phyloP scores from a whole-genome alignment of 2,113 vertebrate genomes.

The Spheniscus mendiculus region DNA sequence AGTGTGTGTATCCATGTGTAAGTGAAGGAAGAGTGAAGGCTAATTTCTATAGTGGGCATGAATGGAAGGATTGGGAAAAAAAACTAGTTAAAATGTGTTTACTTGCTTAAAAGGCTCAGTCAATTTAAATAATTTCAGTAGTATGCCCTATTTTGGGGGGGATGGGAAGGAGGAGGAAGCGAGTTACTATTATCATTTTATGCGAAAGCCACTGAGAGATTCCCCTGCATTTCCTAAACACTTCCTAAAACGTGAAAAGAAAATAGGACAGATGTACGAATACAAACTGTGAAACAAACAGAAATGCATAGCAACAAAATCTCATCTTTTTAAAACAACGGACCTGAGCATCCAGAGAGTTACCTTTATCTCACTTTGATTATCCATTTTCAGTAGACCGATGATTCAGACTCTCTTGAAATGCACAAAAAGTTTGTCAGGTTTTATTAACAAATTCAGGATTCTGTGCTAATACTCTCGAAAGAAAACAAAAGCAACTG shows the following conservation, averaged over 20 bases:
- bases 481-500: neutral
- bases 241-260: neutral
- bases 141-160: conserved; percentile 72
- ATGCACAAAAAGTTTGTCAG: neutral
- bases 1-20: conserved; percentile 99
- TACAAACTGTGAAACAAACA: conserved; percentile 19
- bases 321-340: conserved; percentile 35
- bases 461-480: neutral
- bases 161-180: conserved; percentile 53
- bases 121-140: conserved; percentile 88
- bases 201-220: conserved; percentile 52
- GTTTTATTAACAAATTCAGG: neutral
- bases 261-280: neutral
- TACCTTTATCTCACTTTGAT: conserved; percentile 45
- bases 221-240: conserved; percentile 34
- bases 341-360: neutral
- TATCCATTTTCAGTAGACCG: neutral
- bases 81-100: conserved; percentile 96
- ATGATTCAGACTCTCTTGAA: conserved; percentile 11
- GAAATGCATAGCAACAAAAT: conserved; percentile 41
- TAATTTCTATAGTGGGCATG: conserved; percentile 99
- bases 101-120: conserved; percentile 87
- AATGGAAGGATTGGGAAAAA: conserved; percentile 95
- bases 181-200: conserved; percentile 77
- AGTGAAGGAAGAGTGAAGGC: conserved; percentile 99